Percentiles rank a stretch among this genome's conserved stretches.
Conservation (phyloP, 2,797 vertebrate genomes). For the Xenentodon cancila region DNA sequence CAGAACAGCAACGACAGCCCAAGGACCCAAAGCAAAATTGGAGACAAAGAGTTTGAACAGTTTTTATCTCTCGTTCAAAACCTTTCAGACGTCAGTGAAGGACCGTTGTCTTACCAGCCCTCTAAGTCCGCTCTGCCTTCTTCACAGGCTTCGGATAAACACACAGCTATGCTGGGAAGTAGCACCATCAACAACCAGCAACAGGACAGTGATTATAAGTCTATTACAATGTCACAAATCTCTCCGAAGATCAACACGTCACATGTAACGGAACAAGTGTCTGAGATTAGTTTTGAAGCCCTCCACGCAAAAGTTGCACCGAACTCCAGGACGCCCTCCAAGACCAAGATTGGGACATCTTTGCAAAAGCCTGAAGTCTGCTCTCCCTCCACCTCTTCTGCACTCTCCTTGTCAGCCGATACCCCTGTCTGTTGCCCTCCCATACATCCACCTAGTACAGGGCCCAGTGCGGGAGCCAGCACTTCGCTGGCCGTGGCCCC, state of each 20-base stretch:
- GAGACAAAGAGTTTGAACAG: conserved; percentile 63
- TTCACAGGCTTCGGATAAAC: conserved; percentile 24
- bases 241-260: conserved; percentile 10
- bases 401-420: conserved; percentile 73
- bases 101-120: conserved; percentile 65
- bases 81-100: conserved; percentile 57
- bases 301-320: conserved; percentile 81
- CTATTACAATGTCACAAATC: neutral
- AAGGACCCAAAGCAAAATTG: conserved; percentile 33
- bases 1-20: conserved; percentile 57
- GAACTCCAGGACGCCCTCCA: conserved; percentile 57
- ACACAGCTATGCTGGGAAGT: conserved; percentile 14
- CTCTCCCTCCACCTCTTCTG: conserved; percentile 75
- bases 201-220: neutral
- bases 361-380: conserved; percentile 67
- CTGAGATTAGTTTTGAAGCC: conserved; percentile 71
- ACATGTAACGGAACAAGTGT: conserved; percentile 18
- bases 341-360: conserved; percentile 67
- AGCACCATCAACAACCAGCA: conserved; percentile 8
- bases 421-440: conserved; percentile 70
- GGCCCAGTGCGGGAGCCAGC: conserved; percentile 64
- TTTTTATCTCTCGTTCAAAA: conserved; percentile 65
- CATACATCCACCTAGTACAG: conserved; percentile 65
- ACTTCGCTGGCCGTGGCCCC: conserved; percentile 65
- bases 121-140: conserved; percentile 48